Evolutionary conservation across 2,797 vertebrate genomes (phyloP).

Genomic region (Myotis findleyi): DNA sequence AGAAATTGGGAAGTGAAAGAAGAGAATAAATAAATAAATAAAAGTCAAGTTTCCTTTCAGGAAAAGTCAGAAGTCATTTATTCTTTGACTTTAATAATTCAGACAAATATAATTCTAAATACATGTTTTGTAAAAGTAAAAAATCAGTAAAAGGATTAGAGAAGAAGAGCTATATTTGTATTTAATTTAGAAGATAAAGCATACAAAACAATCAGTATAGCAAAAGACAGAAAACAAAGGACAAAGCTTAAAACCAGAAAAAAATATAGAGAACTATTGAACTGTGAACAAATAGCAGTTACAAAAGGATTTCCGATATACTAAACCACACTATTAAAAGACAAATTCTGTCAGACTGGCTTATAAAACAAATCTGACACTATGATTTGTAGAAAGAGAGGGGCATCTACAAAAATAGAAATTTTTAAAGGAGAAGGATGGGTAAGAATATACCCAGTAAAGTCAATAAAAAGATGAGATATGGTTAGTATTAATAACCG

Average conservation of each 20-base stretch:
- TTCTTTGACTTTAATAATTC: conserved; percentile 24
- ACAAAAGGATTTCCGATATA: background rate
- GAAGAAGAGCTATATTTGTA: background rate
- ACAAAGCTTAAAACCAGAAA: conserved; percentile 20
- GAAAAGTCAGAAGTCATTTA: background rate
- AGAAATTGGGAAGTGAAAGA: background rate
- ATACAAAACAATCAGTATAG: conserved; percentile 16
- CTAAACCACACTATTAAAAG: background rate
- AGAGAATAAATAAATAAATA: background rate
- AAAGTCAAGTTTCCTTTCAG: background rate
- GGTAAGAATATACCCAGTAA: background rate
- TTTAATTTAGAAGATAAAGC: conserved; percentile 48
- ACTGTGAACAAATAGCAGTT: background rate
- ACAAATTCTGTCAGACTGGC: background rate
- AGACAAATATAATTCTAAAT: conserved; percentile 41
- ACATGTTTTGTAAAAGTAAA: background rate
- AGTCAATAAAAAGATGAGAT: background rate
- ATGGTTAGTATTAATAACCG: background rate
- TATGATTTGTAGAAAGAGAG: background rate
- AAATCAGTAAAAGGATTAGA: conserved; percentile 21
- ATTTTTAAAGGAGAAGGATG: background rate
- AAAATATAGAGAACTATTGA: background rate
- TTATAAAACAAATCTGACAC: conserved; percentile 28
- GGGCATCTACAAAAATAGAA: background rate
- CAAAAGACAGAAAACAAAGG: conserved; percentile 60